Base-by-base conservation (phyloP, 1,140 invertebrate species). In the Halictus rubicundus region DNA sequence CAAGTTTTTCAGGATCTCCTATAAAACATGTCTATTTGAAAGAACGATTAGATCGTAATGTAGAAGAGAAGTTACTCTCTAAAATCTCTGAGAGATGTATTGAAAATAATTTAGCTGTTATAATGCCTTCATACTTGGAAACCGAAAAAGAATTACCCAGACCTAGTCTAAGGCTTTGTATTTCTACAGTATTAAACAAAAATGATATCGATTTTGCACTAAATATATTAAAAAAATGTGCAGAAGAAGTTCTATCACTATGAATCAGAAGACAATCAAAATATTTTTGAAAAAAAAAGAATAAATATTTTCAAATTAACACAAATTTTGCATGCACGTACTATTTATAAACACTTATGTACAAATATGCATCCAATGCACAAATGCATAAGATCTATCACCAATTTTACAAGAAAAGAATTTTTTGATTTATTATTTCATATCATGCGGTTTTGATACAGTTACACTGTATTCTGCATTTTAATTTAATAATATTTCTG, bases 11-110 rank as follows among this genome's bases (percentile, higher is more conserved):
- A 85, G 89, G 83, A 92, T 97, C 81, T 71, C 97, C 97, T 0
- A 92, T 98, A 0, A 97, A 98, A 85, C 97, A 98, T 92, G 88
- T 98, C 8, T 95, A 95, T 84, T 90, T 98, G 23, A 94, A 93
- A 0, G 89, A 94, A 16, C 89, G 93, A 6, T 83, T 92, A 1
- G 93, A 94, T 2, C 89, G 91, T 39, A 90, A 94, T 2, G 82
- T 93, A 16, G 95, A 96, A 87, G 88, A 94, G 8, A 88, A 90
- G 14, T 91, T 95, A 70, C 90, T 98, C 25, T 92, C 93, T 5
- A 91, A 94, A 82, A 95, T 98, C 64, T 94, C 95, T 21, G 86
- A 94, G 54, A 92, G 92, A 89, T 94, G 94, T n/a, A 92, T 94
- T 59, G 89, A 94, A 76, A 90, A 94, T 81, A 93, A 94, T 70